Conservation (phyloP, 2,113 vertebrate species). For the Oostethus manadensis region DNA sequence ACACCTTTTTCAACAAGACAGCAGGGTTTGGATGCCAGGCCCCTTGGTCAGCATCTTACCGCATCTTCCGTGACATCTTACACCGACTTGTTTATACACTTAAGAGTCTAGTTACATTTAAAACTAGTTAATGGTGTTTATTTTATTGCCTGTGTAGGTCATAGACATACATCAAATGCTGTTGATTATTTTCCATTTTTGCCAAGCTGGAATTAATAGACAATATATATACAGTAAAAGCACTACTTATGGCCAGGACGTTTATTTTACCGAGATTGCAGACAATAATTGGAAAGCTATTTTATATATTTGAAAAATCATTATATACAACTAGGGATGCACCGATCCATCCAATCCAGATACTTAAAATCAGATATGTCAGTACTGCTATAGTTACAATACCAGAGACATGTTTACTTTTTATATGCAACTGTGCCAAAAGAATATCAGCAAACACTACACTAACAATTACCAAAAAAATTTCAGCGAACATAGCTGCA, state of each 20-base stretch:
- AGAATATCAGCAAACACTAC: no score
- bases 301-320: no score
- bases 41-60: not conserved
- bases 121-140: not conserved
- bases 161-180: not conserved
- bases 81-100: not conserved
- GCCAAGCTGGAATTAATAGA: not conserved
- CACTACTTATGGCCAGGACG: not conserved
- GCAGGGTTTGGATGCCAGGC: constrained; percentile 6
- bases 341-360: no score
- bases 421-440: no score
- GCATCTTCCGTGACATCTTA: not conserved
- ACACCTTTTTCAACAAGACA: constrained; percentile 27
- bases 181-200: not conserved
- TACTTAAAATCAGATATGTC: no score
- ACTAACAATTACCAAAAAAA: no score
- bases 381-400: no score
- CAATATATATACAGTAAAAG: not conserved
- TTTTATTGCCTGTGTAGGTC: not conserved
- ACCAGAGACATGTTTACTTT: no score
- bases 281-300: no score
- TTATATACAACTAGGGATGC: no score
- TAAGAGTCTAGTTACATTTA: not conserved
- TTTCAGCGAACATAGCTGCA: no score
- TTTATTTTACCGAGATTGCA: not conserved